Evolutionary conservation across 2,888 invertebrate species (phyloP).

Genomic region (Plebejus anna): DNA sequence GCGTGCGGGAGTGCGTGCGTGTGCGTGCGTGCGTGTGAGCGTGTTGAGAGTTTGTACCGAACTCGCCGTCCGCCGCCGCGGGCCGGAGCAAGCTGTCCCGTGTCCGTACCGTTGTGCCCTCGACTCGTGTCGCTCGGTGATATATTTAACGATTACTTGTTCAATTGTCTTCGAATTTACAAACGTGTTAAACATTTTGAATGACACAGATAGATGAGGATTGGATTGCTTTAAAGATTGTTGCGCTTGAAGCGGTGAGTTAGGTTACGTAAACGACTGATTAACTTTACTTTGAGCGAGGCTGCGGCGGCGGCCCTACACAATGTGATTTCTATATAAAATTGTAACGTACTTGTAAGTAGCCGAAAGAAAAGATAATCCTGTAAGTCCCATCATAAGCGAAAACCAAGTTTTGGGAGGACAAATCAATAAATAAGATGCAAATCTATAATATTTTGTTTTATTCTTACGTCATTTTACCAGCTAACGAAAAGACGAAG

Average conservation of each 20-base stretch:
- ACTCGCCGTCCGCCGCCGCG: constrained; percentile 35
- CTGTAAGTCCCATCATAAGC: constrained; percentile 73
- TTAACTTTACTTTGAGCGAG: constrained; percentile 60
- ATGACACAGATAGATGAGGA: background rate
- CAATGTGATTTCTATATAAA: constrained; percentile 79
- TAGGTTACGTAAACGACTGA: constrained; percentile 68
- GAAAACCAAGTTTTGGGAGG: constrained; percentile 71
- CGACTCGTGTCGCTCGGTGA: background rate
- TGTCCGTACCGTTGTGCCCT: constrained; percentile 19
- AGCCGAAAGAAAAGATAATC: constrained; percentile 75
- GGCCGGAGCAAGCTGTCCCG: constrained; percentile 14
- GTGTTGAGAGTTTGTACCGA: constrained; percentile 30
- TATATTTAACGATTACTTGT: constrained; percentile 21
- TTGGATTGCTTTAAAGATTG: constrained; percentile 12
- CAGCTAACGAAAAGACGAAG: too few species aligned
- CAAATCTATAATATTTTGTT: constrained; percentile 63
- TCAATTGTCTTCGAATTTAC: constrained; percentile 25
- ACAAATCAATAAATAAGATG: constrained; percentile 78
- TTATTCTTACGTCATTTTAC: constrained; percentile 45
- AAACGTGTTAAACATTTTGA: constrained; percentile 8
- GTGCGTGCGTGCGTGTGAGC: constrained; percentile 31
- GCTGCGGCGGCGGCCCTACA: constrained; percentile 51
- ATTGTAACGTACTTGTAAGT: constrained; percentile 75
- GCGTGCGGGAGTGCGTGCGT: constrained; percentile 32
- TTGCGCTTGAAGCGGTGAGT: constrained; percentile 9